phyloP scores from a whole-genome alignment of 2,113 vertebrate species.

The Tylochromis polylepis region DNA sequence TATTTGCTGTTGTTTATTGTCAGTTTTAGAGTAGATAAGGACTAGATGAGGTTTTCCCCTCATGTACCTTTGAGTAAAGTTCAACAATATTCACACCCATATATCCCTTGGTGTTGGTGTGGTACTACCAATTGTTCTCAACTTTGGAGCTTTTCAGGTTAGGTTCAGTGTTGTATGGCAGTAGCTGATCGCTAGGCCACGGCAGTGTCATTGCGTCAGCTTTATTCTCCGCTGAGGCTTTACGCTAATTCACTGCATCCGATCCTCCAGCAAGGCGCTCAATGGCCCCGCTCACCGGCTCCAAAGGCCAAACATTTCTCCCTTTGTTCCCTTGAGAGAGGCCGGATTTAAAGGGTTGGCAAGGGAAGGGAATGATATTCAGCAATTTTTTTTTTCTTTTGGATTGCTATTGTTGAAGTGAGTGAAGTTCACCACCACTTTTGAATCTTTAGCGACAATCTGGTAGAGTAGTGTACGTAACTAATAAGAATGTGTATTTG shows the following conservation, averaged over 20 bases:
- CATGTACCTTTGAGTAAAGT: background rate
- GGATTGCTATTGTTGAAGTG: constrained; percentile 19
- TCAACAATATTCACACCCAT: background rate
- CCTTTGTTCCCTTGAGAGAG: constrained; percentile 65
- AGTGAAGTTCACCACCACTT: background rate
- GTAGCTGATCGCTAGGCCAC: constrained; percentile 32
- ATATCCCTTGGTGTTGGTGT: background rate
- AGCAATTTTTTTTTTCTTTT: constrained; percentile 45
- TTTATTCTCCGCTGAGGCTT: constrained; percentile 63
- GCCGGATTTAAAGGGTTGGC: constrained; percentile 57
- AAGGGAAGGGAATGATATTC: constrained; percentile 45
- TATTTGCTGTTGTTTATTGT: background rate
- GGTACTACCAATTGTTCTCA: background rate
- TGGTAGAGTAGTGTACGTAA: background rate
- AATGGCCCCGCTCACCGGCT: constrained; percentile 58
- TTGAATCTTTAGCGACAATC: background rate
- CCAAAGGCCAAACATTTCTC: constrained; percentile 63
- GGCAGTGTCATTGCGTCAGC: constrained; percentile 56
- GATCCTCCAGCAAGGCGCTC: constrained; percentile 54
- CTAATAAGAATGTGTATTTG: background rate
- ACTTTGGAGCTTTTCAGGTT: constrained; percentile 14
- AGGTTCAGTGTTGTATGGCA: constrained; percentile 27
- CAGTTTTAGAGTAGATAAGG: background rate
- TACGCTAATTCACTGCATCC: constrained; percentile 69
- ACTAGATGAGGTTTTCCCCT: background rate